Conservation (phyloP, 1,140 invertebrate genomes). For the Thaumatotibia leucotreta region DNA sequence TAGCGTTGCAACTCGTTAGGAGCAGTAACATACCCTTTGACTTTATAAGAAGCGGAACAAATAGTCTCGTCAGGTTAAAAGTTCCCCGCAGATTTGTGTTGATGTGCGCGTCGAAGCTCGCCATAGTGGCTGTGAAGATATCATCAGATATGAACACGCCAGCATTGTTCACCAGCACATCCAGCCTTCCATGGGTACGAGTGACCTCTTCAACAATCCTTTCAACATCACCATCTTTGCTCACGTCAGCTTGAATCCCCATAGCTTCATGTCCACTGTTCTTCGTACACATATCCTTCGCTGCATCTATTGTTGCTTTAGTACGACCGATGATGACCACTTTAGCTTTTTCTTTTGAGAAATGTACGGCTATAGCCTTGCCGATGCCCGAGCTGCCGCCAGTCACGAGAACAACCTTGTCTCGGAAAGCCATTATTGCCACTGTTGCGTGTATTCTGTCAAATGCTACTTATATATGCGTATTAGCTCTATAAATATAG, state of each 20-base stretch:
- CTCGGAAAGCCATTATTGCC: not conserved
- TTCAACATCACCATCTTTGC: slow-evolving; percentile 77
- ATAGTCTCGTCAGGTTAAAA: slow-evolving; percentile 82
- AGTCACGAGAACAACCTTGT: slow-evolving; percentile 11
- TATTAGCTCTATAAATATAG: not conserved
- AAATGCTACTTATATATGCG: not conserved
- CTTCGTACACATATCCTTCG: not conserved
- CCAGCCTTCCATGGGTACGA: slow-evolving; percentile 58
- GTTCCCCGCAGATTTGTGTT: slow-evolving; percentile 82
- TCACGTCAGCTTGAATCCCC: slow-evolving; percentile 73
- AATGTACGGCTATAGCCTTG: slow-evolving; percentile 9
- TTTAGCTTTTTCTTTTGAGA: slow-evolving; percentile 11
- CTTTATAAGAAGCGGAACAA: slow-evolving; percentile 81
- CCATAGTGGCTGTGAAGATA: slow-evolving; percentile 81
- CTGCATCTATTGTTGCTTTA: not conserved
- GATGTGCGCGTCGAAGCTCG: slow-evolving; percentile 81
- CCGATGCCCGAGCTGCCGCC: slow-evolving; percentile 12
- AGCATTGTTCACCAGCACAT: slow-evolving; percentile 83
- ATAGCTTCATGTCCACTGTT: slow-evolving; percentile 10
- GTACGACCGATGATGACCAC: slow-evolving; percentile 1
- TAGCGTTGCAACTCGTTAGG: not conserved
- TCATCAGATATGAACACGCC: slow-evolving; percentile 80
- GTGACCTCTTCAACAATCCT: slow-evolving; percentile 75
- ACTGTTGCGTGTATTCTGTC: not conserved
- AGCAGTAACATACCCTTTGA: not conserved